Percentiles rank a stretch among this genome's conserved stretches.
phyloP scores from a whole-genome alignment of 2,113 vertebrate genomes.

The Crocuta crocuta region DNA sequence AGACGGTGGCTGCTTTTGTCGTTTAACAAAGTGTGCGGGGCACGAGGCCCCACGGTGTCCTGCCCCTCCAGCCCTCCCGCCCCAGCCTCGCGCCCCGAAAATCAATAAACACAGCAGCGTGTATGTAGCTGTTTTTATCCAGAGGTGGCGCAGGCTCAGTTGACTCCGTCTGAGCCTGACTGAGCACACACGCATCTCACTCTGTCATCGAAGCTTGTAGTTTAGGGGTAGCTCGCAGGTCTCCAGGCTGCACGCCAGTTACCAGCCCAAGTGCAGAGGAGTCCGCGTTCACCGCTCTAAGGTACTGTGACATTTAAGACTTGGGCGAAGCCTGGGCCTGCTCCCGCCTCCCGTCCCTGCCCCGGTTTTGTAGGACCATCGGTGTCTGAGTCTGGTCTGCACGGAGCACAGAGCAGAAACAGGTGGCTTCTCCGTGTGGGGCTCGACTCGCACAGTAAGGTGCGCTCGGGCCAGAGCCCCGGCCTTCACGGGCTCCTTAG shows the following conservation, averaged over 20 bases:
- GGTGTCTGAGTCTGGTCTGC: background rate
- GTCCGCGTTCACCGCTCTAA: fast-evolving
- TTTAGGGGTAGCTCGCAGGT: background rate
- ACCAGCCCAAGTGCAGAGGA: background rate
- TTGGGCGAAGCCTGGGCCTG: background rate
- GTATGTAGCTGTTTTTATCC: background rate
- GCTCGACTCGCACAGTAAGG: background rate
- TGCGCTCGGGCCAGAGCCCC: background rate
- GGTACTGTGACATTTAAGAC: background rate
- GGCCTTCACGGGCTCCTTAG: constrained; percentile 43
- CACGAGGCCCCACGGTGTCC: too few species aligned
- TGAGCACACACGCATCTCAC: background rate
- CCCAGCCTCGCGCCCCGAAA: background rate
- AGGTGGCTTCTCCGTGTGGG: background rate
- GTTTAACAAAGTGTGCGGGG: fast-evolving
- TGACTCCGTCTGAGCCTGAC: background rate
- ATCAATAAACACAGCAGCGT: too few species aligned
- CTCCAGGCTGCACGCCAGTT: background rate
- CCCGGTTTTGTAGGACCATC: background rate
- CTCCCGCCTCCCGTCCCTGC: fast-evolving
- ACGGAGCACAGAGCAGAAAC: background rate
- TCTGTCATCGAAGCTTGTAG: background rate
- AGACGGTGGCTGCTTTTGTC: background rate
- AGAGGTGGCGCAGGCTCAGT: fast-evolving
- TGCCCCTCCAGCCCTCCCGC: background rate